Conservation (phyloP, 2,797 vertebrate species). For the Gallinago stenura region DNA sequence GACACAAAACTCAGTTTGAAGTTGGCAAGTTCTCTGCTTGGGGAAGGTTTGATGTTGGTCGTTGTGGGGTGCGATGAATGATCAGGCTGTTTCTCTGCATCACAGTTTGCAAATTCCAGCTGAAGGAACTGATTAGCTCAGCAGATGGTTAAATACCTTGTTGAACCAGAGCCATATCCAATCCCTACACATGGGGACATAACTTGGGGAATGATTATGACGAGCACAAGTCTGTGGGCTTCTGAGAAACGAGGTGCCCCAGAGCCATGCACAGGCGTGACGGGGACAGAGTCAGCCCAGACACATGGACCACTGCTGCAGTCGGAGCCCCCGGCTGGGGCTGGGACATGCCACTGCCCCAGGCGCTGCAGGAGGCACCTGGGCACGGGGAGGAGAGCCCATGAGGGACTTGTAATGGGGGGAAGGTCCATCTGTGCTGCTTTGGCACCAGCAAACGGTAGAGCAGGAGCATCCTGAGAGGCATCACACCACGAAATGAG, state of each 20-base stretch:
- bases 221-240: background rate
- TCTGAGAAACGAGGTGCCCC: background rate
- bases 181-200: background rate
- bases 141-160: slow-evolving; percentile 43
- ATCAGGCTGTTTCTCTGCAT: background rate
- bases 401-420: background rate
- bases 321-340: background rate
- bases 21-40: background rate
- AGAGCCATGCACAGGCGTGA: fast-evolving
- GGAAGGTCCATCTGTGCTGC: background rate
- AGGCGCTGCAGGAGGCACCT: background rate
- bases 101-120: background rate
- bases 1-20: background rate
- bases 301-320: background rate
- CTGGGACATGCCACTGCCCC: background rate
- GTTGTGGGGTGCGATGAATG: background rate
- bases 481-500: background rate
- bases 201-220: background rate
- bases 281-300: background rate
- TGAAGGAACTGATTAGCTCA: background rate
- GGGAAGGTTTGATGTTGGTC: background rate
- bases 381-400: fast-evolving
- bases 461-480: background rate
- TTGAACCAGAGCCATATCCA: background rate
- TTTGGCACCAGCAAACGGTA: background rate